These are phyloP conservation scores for Sebastes kiyomatsui DNA, from an alignment of 2,797 vertebrate genomes.

Conservation along the genomic window DNA sequence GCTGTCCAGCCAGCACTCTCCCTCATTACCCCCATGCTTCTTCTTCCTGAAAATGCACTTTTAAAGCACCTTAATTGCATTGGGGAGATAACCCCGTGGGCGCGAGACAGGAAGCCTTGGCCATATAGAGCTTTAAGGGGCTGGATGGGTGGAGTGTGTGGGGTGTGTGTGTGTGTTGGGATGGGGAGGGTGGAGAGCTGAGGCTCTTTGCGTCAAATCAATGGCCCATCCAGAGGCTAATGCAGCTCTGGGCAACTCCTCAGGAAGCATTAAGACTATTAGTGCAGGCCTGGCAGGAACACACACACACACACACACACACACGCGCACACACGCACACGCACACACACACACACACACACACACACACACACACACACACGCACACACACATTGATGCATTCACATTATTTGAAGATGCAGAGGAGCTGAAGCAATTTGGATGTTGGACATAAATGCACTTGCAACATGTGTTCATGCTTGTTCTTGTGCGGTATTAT, in stretches of 20 bases:
- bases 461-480: constrained; percentile 1
- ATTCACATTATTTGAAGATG: constrained; percentile 34
- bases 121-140: constrained; percentile 82
- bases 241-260: constrained; percentile 96
- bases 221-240: constrained; percentile 94
- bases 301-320: constrained; percentile 27
- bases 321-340: constrained; percentile 6
- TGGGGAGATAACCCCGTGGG: constrained; percentile 96
- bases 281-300: constrained; percentile 91
- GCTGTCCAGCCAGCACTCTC: constrained; percentile 81
- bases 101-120: constrained; percentile 94
- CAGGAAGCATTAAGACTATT: constrained; percentile 99
- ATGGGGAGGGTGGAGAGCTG: constrained; percentile 75
- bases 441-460: constrained; percentile 6
- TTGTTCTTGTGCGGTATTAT: neutral
- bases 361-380: constrained; percentile 16
- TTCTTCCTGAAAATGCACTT: constrained; percentile 98
- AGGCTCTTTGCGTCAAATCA: constrained; percentile 95
- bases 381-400: constrained; percentile 8
- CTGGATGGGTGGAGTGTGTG: constrained; percentile 48
- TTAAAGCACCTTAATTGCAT: constrained; percentile 98
- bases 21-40: constrained; percentile 88
- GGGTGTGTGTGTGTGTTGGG: constrained; percentile 60
- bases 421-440: constrained; percentile 25
- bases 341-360: constrained; percentile 10